phyloP scores from a whole-genome alignment of 2,797 vertebrate genomes.

The Danio kyathit region DNA sequence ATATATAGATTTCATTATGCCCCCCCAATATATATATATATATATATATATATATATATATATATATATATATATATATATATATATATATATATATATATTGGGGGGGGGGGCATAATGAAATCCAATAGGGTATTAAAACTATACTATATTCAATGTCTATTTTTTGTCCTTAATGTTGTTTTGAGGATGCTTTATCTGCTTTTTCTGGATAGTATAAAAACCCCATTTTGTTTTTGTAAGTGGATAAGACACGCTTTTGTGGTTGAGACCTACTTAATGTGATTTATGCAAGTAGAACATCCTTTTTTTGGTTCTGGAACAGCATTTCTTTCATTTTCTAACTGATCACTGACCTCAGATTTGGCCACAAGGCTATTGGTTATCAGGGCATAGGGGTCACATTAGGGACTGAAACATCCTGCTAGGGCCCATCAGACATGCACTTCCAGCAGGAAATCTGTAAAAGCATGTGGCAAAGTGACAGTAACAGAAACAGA shows the following conservation, averaged over 20 bases:
- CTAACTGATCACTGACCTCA: not conserved
- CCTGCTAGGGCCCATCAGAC: not conserved
- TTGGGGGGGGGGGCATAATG: too few relatives aligned
- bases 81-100: too few relatives aligned
- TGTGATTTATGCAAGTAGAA: not conserved
- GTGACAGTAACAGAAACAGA: not conserved
- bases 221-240: not conserved
- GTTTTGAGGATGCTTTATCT: not conserved
- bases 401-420: not conserved
- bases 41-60: too few relatives aligned
- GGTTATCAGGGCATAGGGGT: not conserved
- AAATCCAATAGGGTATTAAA: not conserved
- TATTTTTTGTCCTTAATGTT: not conserved
- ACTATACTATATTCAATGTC: not conserved
- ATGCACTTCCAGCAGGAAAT: not conserved
- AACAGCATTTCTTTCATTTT: constrained; percentile 1
- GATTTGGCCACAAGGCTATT: not conserved
- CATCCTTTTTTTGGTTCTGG: not conserved
- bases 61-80: too few relatives aligned
- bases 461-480: not conserved
- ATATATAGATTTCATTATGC: too few relatives aligned
- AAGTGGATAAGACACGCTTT: not conserved
- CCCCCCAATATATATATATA: too few relatives aligned
- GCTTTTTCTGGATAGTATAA: not conserved
- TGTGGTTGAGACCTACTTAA: not conserved